Evolutionary conservation across 92 coral and sea anemone species (phyloP).

Genomic region (Porites lobata): DNA sequence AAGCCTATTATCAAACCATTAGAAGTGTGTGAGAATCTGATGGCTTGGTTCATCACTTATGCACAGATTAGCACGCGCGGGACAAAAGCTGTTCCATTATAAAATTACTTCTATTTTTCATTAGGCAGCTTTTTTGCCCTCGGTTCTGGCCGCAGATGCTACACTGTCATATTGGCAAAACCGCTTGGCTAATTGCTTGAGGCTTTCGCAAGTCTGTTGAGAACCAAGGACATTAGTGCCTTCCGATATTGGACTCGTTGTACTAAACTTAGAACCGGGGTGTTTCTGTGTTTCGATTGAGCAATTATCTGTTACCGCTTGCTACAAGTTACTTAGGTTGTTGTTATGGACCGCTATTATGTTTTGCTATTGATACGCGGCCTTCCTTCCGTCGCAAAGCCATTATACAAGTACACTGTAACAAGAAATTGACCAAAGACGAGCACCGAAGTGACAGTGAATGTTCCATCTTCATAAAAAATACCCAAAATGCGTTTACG

Average conservation of each 20-base stretch:
- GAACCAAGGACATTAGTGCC: constrained; percentile 10
- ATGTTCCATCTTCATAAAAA: constrained; percentile 78
- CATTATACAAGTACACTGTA: constrained; percentile 50
- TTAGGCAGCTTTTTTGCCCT: constrained; percentile 63
- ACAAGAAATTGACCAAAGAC: constrained; percentile 65
- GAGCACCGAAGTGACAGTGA: constrained; percentile 67
- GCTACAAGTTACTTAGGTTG: constrained; percentile 60
- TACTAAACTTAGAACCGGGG: constrained; percentile 30
- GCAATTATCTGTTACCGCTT: constrained; percentile 60
- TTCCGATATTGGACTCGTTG: constrained; percentile 26
- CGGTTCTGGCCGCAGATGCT: constrained; percentile 75
- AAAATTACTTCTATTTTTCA: constrained; percentile 78
- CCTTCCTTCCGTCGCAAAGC: constrained; percentile 65
- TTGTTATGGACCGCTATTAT: constrained; percentile 37
- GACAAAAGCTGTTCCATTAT: constrained; percentile 87
- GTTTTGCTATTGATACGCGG: constrained; percentile 68
- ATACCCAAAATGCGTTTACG: constrained; percentile 76
- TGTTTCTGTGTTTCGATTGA: constrained; percentile 49
- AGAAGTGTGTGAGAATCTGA: constrained; percentile 86
- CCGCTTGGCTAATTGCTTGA: constrained; percentile 73
- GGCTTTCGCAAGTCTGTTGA: constrained; percentile 70
- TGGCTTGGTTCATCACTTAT: constrained; percentile 91
- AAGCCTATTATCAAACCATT: constrained; percentile 93
- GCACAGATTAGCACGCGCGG: constrained; percentile 90
- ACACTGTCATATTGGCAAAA: constrained; percentile 64